Evolutionary conservation across 2,113 vertebrate genomes (phyloP), one percentile per base, ranked within the genome.

Genomic region (Hydropotes inermis): DNA sequence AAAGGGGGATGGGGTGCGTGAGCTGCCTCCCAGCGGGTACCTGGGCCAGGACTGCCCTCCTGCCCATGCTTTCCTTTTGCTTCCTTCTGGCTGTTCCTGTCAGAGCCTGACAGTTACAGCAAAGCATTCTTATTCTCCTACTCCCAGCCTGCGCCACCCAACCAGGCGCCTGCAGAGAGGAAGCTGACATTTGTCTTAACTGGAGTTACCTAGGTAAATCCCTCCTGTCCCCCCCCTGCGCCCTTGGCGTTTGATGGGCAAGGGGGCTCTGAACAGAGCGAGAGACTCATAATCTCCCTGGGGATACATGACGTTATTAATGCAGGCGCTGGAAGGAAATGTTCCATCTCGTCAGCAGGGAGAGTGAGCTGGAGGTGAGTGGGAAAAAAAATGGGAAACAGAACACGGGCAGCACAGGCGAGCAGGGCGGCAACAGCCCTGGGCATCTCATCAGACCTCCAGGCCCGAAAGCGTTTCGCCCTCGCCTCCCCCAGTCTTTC

Each of bases 131-230:
- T 43, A 43, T 57, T 78, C 86, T 85, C 97, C 90, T 55, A 7
- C 74, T 3, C 84, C 0, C 10, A 57, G 87, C 60, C 79, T 33
- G 14, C 5, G 36, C 81, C 50, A 13, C 36, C n/a, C 1, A 25
- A 13, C 17, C 1, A 2, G 43, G 84, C 2, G 3, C 90, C 89
- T 39, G 87, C 8, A 3, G 87, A 94, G 87, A 92, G 67, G 70
- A 81, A 90, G 85, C 97, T 97, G 95, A 95, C 94, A 96, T 98
- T 96, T 95, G 92, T 98, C 97, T 95, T 97, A 92, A 96, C 88
- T 97, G 97, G 97, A 95, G 92, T 91, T 98, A 91, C 94, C 94
- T 28, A 11, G 95, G 97, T 97, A 98, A 95, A 91, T 86, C 89
- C 92, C 0, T 0, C 74, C 50, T 0, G 0, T 81, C 88, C 81